Evolutionary conservation across 1,140 invertebrate species (phyloP), one percentile per base, ranked within the genome.

Genomic region (Bombus vancouverensis): DNA sequence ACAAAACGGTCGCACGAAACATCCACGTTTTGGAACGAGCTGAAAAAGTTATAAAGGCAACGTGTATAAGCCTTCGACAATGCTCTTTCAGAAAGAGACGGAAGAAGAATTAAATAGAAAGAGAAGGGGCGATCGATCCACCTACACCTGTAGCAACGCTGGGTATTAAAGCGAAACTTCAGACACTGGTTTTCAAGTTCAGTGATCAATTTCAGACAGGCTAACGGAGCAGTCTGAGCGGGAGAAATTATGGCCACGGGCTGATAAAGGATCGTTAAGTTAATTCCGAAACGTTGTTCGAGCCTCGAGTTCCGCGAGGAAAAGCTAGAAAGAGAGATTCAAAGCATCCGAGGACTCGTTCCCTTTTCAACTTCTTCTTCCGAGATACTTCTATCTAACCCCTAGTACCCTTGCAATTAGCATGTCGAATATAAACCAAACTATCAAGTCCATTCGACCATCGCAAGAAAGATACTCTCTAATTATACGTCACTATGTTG

Each of bases 131-230:
- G 66, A 39, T 34, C 57, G 66, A 39, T 34, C 57, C 47, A n/a
- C 65, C 34, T 66, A 73, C 70, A 81, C 77, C 70, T 81, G 39
- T 81, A 42, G 18, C 47, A 22, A 10, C 47, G 28, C 10, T 5
- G 53, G 57, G 73, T 57, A 83, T 57, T 59, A 71, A 79, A 83
- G 82, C 28, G 73, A 70, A 70, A 66, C 62, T 83, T 77, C 73
- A 68, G 82, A 57, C 82, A 59, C 75, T 78, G 82, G 65, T 78
- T 78, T 84, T 68, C 82, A 75, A 71, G 82, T 70, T 84, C 74
- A 59, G 47, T 59, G 82, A 78, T 84, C 65, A 84, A 84, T 84
- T 78, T 59, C 75, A 66, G 32, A 10, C 22, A 47, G 57, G 73
- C 71, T 57, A 74, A 44, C 37, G 13, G 70, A 57, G 32, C 34